Base-by-base conservation (phyloP, 2,797 vertebrate species). In the Oceanodroma leucorhoa region DNA sequence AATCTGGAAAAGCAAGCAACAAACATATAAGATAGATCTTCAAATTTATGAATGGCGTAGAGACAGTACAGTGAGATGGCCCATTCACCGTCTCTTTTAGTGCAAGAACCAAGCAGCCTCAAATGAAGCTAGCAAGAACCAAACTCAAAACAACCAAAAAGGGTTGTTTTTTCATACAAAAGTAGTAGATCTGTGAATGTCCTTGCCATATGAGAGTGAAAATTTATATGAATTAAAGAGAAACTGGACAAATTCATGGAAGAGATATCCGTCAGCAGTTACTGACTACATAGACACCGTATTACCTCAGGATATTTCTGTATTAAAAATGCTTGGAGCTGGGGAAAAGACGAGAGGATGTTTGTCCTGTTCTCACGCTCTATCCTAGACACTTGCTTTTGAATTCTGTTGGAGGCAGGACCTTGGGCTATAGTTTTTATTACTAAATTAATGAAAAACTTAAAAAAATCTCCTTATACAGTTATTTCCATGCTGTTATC, bases 131-230 rank as follows among this genome's bases (percentile, higher is more conserved):
- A 70, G 19, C 10, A 71, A 93, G 51, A 34, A 14, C 4, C 13
- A 86, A 65, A 50, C 10, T 17, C 24, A 60, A 60, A 83, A 22
- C 3, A 66, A 80, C 62, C 2, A 67, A 19, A 69, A 62, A 19
- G 5, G 0, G 2, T 34, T 48, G 6, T 0, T 18, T 60, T 73
- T 55, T 23, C 24, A 29, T 26, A 26, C 15, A 69, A 54, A 61
- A n/a, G 6, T 21, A 30, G 8, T 36, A 54, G 36, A 58, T 4
- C 4, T 90, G 5, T 27, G 17, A 27, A 22, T 51, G 11, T 32
- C 11, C 17, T 87, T 65, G 12, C 18, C 65, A 57, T 16, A 29
- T 9, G 36, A 57, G 43, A 45, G 8, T 17, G 5, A 23, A 48
- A 57, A 8, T 30, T 84, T 58, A 3, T n/a, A 53, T 2, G 14